These are phyloP conservation scores for Volucella inanis DNA, from an alignment of 2,888 invertebrate species.

Conservation along the genomic window DNA sequence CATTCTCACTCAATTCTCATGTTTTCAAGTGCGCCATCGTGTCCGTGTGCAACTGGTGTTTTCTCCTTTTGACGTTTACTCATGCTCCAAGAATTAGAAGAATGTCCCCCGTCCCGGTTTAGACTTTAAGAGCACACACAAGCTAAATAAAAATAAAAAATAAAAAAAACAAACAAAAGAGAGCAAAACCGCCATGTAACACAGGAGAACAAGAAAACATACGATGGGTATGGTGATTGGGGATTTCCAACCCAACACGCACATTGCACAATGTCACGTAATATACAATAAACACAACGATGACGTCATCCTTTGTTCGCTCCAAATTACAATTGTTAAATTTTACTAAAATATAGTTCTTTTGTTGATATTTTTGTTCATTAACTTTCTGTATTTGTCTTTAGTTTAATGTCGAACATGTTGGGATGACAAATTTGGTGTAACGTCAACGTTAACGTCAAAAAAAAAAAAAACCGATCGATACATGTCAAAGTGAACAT, in stretches of 20 bases:
- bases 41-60: constrained; percentile 63
- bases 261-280: constrained; percentile 68
- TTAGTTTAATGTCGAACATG: constrained; percentile 18
- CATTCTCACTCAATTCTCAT: constrained; percentile 45
- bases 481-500: constrained; percentile 60
- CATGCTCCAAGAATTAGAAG: constrained; percentile 69
- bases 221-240: constrained; percentile 31
- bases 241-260: constrained; percentile 63
- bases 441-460: constrained; percentile 24
- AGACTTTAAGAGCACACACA: constrained; percentile 11
- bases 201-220: constrained; percentile 14
- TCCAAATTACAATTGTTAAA: constrained; percentile 39
- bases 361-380: background rate
- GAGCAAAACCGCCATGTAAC: too few relatives aligned
- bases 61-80: constrained; percentile 49
- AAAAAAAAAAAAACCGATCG: constrained; percentile 5
- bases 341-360: constrained; percentile 12
- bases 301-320: constrained; percentile 57
- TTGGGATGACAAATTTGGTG: constrained; percentile 7
- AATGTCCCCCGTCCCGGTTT: constrained; percentile 20
- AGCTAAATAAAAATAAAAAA: constrained; percentile 15
- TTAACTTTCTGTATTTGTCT: constrained; percentile 16
- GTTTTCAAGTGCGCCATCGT: constrained; percentile 14
- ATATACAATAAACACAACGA: constrained; percentile 37
- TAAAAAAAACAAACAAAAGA: background rate